Conservation (phyloP, 1,140 invertebrate genomes). For the Micrasema minimum region DNA sequence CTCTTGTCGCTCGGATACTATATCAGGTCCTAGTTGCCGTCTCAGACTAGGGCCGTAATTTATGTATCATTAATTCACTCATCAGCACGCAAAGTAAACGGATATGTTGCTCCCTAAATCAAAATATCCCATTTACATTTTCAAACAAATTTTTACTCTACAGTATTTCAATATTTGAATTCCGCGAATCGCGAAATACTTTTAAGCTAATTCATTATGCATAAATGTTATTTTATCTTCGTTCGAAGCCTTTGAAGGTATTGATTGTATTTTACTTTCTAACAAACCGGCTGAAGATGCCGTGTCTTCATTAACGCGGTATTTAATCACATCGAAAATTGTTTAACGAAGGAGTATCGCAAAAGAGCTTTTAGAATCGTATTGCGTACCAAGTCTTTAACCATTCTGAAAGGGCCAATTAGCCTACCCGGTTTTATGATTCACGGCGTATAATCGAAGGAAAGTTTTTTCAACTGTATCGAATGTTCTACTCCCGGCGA, state of each 20-base stretch:
- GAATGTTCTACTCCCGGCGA: conserved; percentile 15
- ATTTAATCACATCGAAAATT: conserved; percentile 23
- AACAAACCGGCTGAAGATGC: background rate
- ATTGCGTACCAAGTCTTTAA: conserved; percentile 6
- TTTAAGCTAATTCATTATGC: too few relatives aligned
- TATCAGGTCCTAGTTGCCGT: too few relatives aligned
- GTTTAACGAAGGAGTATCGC: conserved; percentile 17
- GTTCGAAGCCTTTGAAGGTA: conserved; percentile 1
- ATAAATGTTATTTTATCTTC: too few relatives aligned
- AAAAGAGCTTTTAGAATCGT: conserved; percentile 1
- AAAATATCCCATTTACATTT: too few relatives aligned
- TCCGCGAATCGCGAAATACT: too few relatives aligned
- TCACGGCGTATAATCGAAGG: conserved; percentile 6
- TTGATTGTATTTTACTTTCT: background rate
- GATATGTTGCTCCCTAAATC: too few relatives aligned
- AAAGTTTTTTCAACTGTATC: conserved; percentile 40
- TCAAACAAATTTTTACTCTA: too few relatives aligned
- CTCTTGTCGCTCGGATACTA: too few relatives aligned
- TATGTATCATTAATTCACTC: too few relatives aligned
- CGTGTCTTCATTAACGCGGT: conserved; percentile 4
- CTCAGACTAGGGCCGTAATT: too few relatives aligned
- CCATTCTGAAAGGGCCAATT: conserved; percentile 21
- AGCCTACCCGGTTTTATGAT: conserved; percentile 9
- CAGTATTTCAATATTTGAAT: too few relatives aligned
- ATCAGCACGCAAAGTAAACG: too few relatives aligned